A percentile compares a stretch with the other conserved stretches of the same genome.
Evolutionary conservation across 2,888 invertebrate species (phyloP).

Genomic region (Leptinotarsa peninsularis): DNA sequence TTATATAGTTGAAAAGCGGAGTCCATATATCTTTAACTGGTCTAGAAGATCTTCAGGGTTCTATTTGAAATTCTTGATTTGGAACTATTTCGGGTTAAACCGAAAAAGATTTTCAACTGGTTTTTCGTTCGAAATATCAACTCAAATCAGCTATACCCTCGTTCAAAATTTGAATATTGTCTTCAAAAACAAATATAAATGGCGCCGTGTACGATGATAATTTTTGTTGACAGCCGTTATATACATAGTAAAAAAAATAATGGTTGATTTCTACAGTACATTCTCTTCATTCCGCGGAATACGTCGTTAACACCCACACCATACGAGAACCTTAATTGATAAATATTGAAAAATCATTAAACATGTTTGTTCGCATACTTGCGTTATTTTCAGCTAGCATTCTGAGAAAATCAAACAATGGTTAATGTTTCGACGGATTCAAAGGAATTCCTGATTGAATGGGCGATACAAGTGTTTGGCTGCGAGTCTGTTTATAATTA

Average conservation of each 20-base stretch:
- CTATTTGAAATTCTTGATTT: too few species aligned
- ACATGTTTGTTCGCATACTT: constrained; percentile 13
- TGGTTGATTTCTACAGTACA: neutral
- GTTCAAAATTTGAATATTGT: too few species aligned
- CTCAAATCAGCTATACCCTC: too few species aligned
- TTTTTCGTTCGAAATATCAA: too few species aligned
- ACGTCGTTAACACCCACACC: constrained; percentile 11
- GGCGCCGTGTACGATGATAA: too few species aligned
- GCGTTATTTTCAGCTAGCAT: constrained; percentile 15
- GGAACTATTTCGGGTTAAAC: too few species aligned
- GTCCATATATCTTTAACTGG: too few species aligned
- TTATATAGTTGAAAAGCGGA: too few species aligned
- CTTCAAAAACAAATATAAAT: too few species aligned
- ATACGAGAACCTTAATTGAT: constrained; percentile 9
- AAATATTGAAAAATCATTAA: constrained; percentile 19
- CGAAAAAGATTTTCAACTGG: too few species aligned
- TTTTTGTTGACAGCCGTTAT: too few species aligned
- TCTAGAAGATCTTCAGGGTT: too few species aligned
- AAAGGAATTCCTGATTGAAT: constrained; percentile 4
- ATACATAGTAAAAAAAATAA: neutral
- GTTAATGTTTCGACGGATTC: constrained; percentile 15
- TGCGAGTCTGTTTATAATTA: constrained; percentile 8
- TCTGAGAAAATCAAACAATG: constrained; percentile 18
- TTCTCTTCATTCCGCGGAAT: neutral
- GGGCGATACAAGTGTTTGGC: neutral